phyloP scores from a whole-genome alignment of 1,140 invertebrate genomes.

The Tetramorium alpestre region DNA sequence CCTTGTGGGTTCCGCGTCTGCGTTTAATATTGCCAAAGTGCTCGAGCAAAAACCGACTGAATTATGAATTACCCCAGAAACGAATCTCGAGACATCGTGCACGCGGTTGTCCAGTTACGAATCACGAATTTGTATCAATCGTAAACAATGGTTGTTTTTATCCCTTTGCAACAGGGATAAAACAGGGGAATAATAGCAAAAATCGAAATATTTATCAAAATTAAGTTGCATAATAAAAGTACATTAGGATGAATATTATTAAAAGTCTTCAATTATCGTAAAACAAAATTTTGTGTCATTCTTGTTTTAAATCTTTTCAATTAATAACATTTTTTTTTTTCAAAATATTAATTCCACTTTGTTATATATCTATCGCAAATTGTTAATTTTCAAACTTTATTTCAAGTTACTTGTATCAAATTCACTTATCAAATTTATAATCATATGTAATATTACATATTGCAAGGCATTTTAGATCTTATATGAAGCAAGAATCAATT shows the following conservation, averaged over 20 bases:
- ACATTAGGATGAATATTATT: background rate
- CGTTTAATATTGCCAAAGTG: slow-evolving; percentile 83
- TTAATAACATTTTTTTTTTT: background rate
- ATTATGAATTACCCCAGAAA: slow-evolving; percentile 77
- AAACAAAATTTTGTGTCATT: background rate
- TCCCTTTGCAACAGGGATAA: background rate
- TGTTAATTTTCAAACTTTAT: background rate
- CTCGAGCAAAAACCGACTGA: slow-evolving; percentile 80
- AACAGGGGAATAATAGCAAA: background rate
- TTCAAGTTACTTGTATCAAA: background rate
- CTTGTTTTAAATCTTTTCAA: background rate
- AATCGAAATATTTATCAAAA: background rate
- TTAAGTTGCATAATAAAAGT: background rate
- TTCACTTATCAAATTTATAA: background rate
- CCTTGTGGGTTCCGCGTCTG: slow-evolving; percentile 75
- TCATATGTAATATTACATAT: background rate
- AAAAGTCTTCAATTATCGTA: background rate
- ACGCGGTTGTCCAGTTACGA: slow-evolving; percentile 32
- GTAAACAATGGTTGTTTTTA: background rate
- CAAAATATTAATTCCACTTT: background rate
- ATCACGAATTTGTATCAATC: background rate
- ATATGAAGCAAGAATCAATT: background rate
- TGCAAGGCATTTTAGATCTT: background rate
- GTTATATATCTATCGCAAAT: no score
- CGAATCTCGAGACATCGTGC: slow-evolving; percentile 39